Evolutionary conservation across 2,113 vertebrate species (phyloP).

Genomic region (Lonchura striata): DNA sequence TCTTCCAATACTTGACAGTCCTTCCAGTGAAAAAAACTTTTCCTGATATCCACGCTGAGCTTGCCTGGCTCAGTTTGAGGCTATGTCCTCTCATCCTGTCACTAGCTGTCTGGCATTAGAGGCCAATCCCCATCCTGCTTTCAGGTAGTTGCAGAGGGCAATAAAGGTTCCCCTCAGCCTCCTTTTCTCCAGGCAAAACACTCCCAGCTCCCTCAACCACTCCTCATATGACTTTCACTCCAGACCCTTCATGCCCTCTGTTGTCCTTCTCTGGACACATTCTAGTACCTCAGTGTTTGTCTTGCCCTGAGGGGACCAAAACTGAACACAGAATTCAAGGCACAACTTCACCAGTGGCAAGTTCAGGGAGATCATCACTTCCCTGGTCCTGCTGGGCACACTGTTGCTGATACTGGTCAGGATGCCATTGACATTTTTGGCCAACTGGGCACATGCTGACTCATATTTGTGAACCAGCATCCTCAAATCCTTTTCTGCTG

Average conservation of each 20-base stretch:
- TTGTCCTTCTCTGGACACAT: background rate
- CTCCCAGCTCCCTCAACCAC: background rate
- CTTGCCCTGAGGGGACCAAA: background rate
- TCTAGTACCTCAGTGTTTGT: background rate
- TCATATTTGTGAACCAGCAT: background rate
- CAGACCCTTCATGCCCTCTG: background rate
- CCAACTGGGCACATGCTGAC: background rate
- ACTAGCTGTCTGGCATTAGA: background rate
- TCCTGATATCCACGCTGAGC: background rate
- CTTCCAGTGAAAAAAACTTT: background rate
- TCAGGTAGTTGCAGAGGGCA: background rate
- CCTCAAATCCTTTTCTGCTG: background rate
- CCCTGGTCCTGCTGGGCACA: background rate
- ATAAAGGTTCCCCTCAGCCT: background rate
- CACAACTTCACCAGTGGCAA: background rate
- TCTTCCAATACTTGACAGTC: background rate
- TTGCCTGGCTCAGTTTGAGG: background rate
- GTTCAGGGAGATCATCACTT: too few relatives aligned
- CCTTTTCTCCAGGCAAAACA: background rate
- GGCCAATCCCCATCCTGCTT: background rate
- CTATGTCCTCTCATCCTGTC: background rate
- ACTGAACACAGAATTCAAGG: background rate
- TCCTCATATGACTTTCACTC: background rate
- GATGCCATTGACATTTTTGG: background rate
- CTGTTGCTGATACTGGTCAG: background rate